Evolutionary conservation across 2,113 vertebrate species (phyloP), one percentile per base, ranked within the genome.

Genomic region (Paradisaea rubra): DNA sequence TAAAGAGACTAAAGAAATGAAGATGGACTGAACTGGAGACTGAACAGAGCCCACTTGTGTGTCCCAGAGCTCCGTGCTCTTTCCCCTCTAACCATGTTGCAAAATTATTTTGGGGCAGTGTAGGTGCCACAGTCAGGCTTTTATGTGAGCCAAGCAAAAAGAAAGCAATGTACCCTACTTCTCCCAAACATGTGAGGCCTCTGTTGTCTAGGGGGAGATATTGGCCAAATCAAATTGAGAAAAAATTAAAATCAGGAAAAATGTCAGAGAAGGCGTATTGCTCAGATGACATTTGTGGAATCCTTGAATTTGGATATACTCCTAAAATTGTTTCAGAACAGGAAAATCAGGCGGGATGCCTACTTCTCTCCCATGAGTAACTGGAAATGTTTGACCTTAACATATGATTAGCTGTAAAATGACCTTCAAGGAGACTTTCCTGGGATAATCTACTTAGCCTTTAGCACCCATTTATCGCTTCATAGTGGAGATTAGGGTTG

Each of bases 371-470:
- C 41, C 49, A 57, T 11, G 59, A 94, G 54, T 92, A 94, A 89
- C 24, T 61, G 74, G 25, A 81, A 89, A 77, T 91, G 17, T 96
- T 93, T 95, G 88, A 76, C 60, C 76, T 94, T 86, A 88, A 59
- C 49, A 56, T 42, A 76, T 69, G 91, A 95, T 76, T 93, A 77
- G 56, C 33, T 91, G 74, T 88, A 92, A 94, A 97, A 93, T 56
- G 57, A 89, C 89, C 97, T 92, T 94, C 89, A 91, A 83, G 74
- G 68, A 93, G 81, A 93, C 57, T 91, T 91, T 88, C 47, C 68
- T 82, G 86, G 56, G 27, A 91, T 96, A 92, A 95, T 94, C 64
- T 90, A 18, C 82, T 97, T 97, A 96, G 74, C 56, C 94, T 96
- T 97, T 93, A 96, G 56, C 70, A 89, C 9, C 45, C 82, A 88